These are phyloP conservation scores for Triplophysa rosa DNA, from an alignment of 2,113 vertebrate genomes.

Conservation along the genomic window DNA sequence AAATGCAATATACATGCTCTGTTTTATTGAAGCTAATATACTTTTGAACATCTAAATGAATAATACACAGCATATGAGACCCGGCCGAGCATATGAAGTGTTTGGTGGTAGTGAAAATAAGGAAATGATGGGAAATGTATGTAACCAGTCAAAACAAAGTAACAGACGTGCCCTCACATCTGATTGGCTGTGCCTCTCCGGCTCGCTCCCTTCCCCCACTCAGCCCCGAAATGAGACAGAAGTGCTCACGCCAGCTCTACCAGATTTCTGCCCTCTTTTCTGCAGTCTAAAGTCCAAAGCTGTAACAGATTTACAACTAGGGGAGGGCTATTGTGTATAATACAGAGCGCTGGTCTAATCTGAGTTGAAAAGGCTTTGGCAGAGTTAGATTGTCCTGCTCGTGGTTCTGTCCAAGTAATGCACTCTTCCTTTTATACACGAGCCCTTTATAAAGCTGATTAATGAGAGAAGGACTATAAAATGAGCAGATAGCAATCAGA, in stretches of 20 bases:
- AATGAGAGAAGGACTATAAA: constrained; percentile 14
- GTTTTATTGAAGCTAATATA: constrained; percentile 26
- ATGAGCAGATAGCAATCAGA: not conserved
- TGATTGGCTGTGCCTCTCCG: constrained; percentile 41
- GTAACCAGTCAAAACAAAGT: constrained; percentile 38
- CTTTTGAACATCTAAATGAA: constrained; percentile 32
- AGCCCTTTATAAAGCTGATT: constrained; percentile 13
- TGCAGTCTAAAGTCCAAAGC: constrained; percentile 54
- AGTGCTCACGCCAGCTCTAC: constrained; percentile 3
- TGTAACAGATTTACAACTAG: constrained; percentile 54
- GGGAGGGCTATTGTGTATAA: constrained; percentile 43
- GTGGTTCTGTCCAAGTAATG: constrained; percentile 11
- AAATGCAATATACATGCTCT: constrained; percentile 30
- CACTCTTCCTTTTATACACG: constrained; percentile 32
- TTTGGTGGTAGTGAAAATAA: constrained; percentile 17
- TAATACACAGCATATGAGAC: constrained; percentile 31
- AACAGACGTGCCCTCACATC: constrained; percentile 24
- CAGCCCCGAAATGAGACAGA: constrained; percentile 29
- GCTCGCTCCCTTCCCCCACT: constrained; percentile 29
- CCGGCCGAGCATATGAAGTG: constrained; percentile 16
- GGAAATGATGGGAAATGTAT: constrained; percentile 36
- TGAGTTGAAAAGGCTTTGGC: constrained; percentile 44
- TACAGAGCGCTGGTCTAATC: constrained; percentile 40
- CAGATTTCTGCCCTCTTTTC: constrained; percentile 44
- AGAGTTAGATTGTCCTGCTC: constrained; percentile 33